Base-by-base conservation (phyloP, 1,140 invertebrate genomes). In the Rhopalosiphum maidis region DNA sequence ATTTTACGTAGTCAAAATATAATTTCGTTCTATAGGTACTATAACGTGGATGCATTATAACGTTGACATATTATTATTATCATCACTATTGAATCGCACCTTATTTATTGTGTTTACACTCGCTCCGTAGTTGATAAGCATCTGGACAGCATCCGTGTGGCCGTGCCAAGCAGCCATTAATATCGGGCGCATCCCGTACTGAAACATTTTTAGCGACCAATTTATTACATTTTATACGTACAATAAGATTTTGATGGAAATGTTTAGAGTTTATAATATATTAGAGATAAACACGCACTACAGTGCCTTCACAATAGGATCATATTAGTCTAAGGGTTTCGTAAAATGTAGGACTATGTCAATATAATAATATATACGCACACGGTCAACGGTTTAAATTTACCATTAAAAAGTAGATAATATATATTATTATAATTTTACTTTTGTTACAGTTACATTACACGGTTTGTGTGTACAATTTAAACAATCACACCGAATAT, bases 121-220 rank as follows among this genome's bases (percentile, higher is more conserved):
- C 92, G 97, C 97, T 35, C 97, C 97, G 21, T 96, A 96, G 94
- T 97, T 96, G 89, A 98, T 97, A 60, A 98, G 96, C 94, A 97
- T 95, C 95, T 97, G 96, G 23, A 98, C 96, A 11, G 97, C 97
- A 48, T 97, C 96, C 23, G 96, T 95, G 94, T 98, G 97, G 11
- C 97, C 97, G 95, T 97, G 97, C 96, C 97, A 97, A 2, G 97
- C 97, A 22, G 97, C 97, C 97, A 98, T 98, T 93, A 98, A 95
- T 30, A 98, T 95, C 1, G 97, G 97, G 86, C 97, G 96, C 97
- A 98, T 98, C 83, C 97, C 97, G 95, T 97, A 98, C 97, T 98
- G 95, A 89, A 96, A 95, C 25, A 92, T 54, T 25, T 82, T 48
- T 23, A 82, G 35, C 23, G 18, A 23, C 30, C 30, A n/a, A 46